These are phyloP conservation scores for Aleadryas rufinucha DNA, from an alignment of 2,113 vertebrate genomes.

Conservation along the genomic window DNA sequence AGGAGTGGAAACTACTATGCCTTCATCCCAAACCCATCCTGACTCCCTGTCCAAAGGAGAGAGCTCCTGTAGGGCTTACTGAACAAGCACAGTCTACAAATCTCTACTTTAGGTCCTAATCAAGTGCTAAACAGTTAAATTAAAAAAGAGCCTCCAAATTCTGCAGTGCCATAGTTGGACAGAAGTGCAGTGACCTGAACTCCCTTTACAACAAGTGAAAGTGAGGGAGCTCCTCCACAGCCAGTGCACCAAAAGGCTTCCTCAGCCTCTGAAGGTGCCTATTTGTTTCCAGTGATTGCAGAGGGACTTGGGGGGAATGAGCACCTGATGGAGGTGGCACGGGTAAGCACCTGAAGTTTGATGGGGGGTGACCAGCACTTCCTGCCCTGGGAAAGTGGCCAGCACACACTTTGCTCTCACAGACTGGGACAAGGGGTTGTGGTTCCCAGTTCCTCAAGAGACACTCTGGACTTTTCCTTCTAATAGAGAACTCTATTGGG, in stretches of 20 bases:
- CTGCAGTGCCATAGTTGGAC: background rate
- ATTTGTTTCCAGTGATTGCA: accelerated
- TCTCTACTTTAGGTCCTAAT: background rate
- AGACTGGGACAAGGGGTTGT: accelerated
- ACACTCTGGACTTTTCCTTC: background rate
- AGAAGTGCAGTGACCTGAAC: background rate
- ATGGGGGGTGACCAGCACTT: background rate
- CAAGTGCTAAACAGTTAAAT: background rate
- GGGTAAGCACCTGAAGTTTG: background rate
- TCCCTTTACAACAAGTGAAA: background rate
- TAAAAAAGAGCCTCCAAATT: background rate
- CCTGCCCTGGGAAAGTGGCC: background rate
- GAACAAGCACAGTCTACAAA: background rate
- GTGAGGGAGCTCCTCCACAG: background rate
- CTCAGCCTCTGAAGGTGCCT: background rate
- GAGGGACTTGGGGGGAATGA: too few species aligned
- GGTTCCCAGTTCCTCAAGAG: background rate
- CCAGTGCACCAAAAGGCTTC: background rate
- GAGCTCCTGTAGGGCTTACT: background rate
- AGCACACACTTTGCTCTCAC: background rate
- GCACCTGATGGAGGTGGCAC: accelerated
- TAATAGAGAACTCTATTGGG: background rate
- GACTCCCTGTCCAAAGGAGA: background rate
- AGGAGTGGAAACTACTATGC: background rate
- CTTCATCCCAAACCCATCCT: background rate